Evolutionary conservation across 2,888 invertebrate species (phyloP), one percentile per base, ranked within the genome.

Genomic region (Aromia moschata): DNA sequence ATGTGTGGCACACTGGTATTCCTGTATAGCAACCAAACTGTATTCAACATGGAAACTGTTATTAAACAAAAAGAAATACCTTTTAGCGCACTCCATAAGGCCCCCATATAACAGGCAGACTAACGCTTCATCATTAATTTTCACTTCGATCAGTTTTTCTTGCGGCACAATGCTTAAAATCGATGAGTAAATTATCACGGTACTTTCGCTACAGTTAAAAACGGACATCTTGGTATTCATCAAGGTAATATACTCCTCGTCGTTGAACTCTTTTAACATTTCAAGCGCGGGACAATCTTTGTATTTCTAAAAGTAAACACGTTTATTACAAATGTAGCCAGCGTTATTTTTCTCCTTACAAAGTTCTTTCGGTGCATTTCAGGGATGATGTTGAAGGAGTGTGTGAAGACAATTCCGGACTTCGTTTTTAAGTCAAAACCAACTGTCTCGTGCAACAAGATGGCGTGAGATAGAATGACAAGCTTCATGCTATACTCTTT

Each of bases 381-480:
- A 2, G 75, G 73, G 46, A 71, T 79, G 14, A 80, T 74, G 40
- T 82, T 77, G 31, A 82, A 81, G 73, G 84, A 81, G 45, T 84
- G 78, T 2, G 86, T 77, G 55, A 83, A 80, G 11, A 88, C 73
- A 31, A 87, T 82, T 0, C 87, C 89, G 62, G 85, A 84, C 69
- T 89, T 85, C 3, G 84, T 84, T 71, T 87, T 87, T 0, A 87
- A 85, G 70, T 90, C 89, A 84, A 88, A 87, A 0, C 87, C 85
- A 1, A 87, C 81, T 58, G 85, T 84, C 2, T 79, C 78, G 67
- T 86, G 66, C 11, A 64, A 64, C 11, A 79, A 68, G 18, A 78
- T 62, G 33, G 72, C 56, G 55, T 75, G 72, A 12, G 67, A 71
- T 18, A 68, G 66, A 45, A 69, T 56, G 38, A 73, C 53, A 14